These are phyloP conservation scores for Drosophila kanapiae DNA, from an alignment of 1,140 invertebrate genomes.

Conservation along the genomic window DNA sequence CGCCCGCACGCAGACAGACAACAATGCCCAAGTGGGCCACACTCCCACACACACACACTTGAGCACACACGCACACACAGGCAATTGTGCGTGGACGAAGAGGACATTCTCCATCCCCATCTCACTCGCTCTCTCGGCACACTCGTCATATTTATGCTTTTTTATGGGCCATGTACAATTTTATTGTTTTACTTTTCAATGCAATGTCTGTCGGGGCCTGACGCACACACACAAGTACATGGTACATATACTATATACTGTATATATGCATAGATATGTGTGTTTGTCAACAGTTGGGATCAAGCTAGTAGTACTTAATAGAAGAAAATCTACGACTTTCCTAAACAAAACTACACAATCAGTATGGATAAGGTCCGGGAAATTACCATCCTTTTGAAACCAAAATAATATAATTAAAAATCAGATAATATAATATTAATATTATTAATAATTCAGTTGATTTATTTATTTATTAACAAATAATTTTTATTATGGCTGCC, in stretches of 20 bases:
- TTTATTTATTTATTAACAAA: neutral
- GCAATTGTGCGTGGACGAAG: slow-evolving; percentile 43
- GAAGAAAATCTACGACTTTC: neutral
- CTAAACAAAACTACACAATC: no score
- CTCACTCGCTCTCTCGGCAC: slow-evolving; percentile 1
- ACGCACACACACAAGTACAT: neutral
- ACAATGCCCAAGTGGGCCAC: slow-evolving; percentile 69
- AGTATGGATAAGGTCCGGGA: no score
- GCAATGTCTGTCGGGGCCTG: no score
- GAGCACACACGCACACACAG: slow-evolving; percentile 25
- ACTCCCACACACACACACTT: slow-evolving; percentile 18
- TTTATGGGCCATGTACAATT: slow-evolving; percentile 61
- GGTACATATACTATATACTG: neutral
- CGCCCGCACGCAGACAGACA: slow-evolving; percentile 23
- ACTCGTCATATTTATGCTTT: slow-evolving; percentile 75
- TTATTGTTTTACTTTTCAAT: no score
- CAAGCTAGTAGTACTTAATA: neutral
- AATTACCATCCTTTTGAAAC: neutral
- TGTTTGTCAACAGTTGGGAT: neutral
- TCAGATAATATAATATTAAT: neutral
- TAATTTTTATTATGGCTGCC: neutral
- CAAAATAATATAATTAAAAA: neutral
- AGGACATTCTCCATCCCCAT: slow-evolving; percentile 10
- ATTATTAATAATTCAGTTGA: neutral
- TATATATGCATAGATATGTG: neutral